phyloP scores from a whole-genome alignment of 2,113 vertebrate genomes.

The Urocitellus parryii region DNA sequence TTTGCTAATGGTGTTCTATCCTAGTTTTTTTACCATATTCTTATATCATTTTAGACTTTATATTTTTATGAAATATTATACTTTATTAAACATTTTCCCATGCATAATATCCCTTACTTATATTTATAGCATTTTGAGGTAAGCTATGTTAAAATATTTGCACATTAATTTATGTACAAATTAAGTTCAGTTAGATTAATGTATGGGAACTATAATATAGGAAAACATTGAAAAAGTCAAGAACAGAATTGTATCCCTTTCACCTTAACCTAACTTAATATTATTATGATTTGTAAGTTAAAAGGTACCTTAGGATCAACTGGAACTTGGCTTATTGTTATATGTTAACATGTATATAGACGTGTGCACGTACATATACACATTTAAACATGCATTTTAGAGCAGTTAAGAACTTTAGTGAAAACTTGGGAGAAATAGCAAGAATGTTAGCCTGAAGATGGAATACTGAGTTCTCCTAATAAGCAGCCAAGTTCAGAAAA shows the following conservation, averaged over 20 bases:
- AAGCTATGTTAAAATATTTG: neutral
- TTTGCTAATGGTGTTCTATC: neutral
- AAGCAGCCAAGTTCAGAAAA: neutral
- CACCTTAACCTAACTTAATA: neutral
- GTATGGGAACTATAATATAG: neutral
- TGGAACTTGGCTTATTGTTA: neutral
- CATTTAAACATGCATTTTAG: neutral
- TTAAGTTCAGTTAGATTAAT: neutral
- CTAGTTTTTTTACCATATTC: neutral
- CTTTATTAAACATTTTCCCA: neutral
- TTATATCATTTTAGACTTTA: neutral
- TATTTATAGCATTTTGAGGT: neutral
- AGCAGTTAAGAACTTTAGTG: neutral
- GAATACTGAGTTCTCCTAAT: neutral
- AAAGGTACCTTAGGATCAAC: neutral
- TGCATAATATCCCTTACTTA: neutral
- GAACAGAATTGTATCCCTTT: neutral
- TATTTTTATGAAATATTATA: neutral
- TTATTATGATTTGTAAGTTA: neutral
- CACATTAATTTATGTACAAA: neutral
- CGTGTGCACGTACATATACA: neutral
- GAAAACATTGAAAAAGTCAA: neutral
- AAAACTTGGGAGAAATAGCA: neutral
- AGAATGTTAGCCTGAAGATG: neutral
- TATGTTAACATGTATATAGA: neutral